Evolutionary conservation across 2,797 vertebrate species (phyloP).

Genomic region (Alca torda): DNA sequence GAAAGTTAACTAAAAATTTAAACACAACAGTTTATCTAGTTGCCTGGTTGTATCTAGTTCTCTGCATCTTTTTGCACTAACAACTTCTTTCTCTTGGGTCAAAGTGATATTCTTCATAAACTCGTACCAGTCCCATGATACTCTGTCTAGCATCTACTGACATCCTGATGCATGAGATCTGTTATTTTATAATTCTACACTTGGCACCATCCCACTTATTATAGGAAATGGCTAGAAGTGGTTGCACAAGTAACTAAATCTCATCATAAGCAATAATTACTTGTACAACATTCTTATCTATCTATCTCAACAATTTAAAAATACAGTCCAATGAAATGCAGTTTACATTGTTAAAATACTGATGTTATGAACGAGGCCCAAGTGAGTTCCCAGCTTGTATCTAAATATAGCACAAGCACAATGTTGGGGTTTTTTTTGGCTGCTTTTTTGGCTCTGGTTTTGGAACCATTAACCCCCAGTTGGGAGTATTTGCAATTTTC

Average conservation of each 20-base stretch:
- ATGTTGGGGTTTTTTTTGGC: rapidly evolving
- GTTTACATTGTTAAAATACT: neutral
- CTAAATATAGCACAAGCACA: neutral
- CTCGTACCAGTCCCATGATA: neutral
- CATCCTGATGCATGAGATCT: neutral
- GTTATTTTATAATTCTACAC: neutral
- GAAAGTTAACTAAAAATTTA: neutral
- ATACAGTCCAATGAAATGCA: neutral
- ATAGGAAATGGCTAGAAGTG: neutral
- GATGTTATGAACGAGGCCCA: neutral
- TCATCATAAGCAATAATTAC: neutral
- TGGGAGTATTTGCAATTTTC: neutral
- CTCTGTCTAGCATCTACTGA: neutral
- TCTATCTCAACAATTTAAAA: neutral
- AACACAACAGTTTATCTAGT: neutral
- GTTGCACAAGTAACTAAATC: neutral
- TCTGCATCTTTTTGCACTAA: neutral
- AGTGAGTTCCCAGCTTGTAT: neutral
- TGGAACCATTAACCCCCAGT: neutral
- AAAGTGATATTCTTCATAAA: neutral
- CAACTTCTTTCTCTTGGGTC: neutral
- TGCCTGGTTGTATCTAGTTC: neutral
- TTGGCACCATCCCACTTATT: neutral
- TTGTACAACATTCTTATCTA: neutral
- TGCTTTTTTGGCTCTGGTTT: neutral